Evolutionary conservation across 1,140 invertebrate species (phyloP).

Genomic region (Drosophila carrolli): DNA sequence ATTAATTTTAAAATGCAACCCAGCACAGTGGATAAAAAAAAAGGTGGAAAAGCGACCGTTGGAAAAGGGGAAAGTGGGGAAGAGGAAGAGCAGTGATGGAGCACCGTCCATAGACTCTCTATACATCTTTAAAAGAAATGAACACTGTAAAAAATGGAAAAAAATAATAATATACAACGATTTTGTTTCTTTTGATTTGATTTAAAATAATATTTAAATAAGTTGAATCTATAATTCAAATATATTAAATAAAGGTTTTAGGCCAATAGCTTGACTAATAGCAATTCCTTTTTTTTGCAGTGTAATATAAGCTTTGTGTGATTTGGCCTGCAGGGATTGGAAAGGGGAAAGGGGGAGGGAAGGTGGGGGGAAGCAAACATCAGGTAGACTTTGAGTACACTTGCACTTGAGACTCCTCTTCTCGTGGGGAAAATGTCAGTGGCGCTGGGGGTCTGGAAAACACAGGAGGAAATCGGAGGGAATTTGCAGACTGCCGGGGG

Average conservation of each 20-base stretch:
- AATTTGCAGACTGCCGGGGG: slow-evolving; percentile 25
- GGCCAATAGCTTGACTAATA: no score
- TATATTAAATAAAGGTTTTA: no score
- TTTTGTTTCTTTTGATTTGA: no score
- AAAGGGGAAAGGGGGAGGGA: background rate
- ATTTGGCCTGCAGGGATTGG: slow-evolving; percentile 47
- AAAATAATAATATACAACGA: no score
- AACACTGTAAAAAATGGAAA: background rate
- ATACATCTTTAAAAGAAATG: background rate
- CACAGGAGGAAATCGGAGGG: background rate
- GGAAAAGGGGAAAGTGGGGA: background rate
- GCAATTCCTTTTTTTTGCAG: background rate
- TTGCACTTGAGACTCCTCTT: slow-evolving; percentile 64
- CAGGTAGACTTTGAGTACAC: slow-evolving; percentile 72
- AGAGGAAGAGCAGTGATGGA: slow-evolving; percentile 24
- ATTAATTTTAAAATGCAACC: slow-evolving; percentile 81
- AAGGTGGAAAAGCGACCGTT: background rate
- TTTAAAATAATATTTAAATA: no score
- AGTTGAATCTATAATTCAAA: no score
- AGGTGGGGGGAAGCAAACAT: slow-evolving; percentile 50
- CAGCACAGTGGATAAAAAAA: slow-evolving; percentile 42
- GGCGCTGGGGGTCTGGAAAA: slow-evolving; percentile 3
- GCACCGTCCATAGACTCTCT: slow-evolving; percentile 15
- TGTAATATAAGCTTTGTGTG: slow-evolving; percentile 36
- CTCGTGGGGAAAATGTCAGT: slow-evolving; percentile 9